Base-by-base conservation (phyloP, 2,797 vertebrate genomes). In the Spinus pinus region DNA sequence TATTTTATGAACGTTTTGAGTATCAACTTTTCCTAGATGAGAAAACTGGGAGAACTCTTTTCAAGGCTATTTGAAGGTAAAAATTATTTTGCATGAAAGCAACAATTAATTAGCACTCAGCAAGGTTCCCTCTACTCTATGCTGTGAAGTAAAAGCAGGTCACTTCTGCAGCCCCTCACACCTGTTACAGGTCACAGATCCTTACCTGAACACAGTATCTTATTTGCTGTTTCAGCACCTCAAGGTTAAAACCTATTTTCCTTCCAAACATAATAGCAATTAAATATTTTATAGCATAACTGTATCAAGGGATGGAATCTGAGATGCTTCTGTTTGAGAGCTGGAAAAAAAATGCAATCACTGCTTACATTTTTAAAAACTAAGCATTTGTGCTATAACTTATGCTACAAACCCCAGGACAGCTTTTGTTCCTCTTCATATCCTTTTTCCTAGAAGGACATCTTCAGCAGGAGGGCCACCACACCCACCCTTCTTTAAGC, bases 81-180 rank as follows among this genome's bases (percentile, higher is more conserved):
- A 58, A 89, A 64, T 81, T 89, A 89, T 56, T 81, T 78, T 66
- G 66, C 88, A 88, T 93, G 89, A 96, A 94, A 92, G 94, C 81
- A 95, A 88, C 77, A 87, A 82, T 89, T 91, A 92, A 96, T 96
- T 93, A 95, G 93, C 88, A 89, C 82, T 87, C 61, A 83, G 88
- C 86, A 83, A 89, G 90, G 86, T 81, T 93, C 85, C 87, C 80
- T 72, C 44, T 23, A 42, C 31, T 85, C 62, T 88, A 14, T 18
- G 80, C 89, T 71, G 54, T 75, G 89, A 93, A 69, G 67, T 81
- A 93, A 88, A 92, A 91, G 89, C 53, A 90, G 80, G 71, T 94
- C 75, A 88, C 47, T 81, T 88, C 78, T 35, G 51, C 67, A 88
- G 94, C 83, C 82, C 84, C 81, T 81, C 93, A 94, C 94, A 95